Conservation (phyloP, 2,797 vertebrate genomes). For the Hippopotamyrus pictus region DNA sequence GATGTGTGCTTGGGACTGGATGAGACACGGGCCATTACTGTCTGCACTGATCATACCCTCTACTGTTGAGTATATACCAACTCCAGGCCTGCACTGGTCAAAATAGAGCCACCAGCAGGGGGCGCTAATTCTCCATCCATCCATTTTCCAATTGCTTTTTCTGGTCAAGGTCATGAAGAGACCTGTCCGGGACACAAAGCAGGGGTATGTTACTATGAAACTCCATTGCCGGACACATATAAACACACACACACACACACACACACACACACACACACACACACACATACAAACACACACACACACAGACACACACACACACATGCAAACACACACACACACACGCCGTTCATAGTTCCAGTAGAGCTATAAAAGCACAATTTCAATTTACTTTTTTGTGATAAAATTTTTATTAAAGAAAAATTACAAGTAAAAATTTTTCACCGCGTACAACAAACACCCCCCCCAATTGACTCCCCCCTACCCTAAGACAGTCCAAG, state of each 20-base stretch:
- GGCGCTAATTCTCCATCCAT: not conserved
- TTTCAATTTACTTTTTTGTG: not conserved
- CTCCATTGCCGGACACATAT: not conserved
- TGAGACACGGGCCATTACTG: not conserved
- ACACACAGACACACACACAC: too few species aligned
- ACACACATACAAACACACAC: not conserved
- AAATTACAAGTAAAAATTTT: not conserved
- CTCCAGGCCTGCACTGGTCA: not conserved
- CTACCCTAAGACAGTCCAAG: not conserved
- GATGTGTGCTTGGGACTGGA: not conserved
- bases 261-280: too few species aligned
- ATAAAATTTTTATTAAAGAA: not conserved
- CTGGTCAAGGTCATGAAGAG: not conserved
- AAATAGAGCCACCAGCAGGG: not conserved
- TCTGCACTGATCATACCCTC: not conserved
- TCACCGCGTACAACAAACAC: not conserved
- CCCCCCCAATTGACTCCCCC: not conserved
- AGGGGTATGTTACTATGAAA: not conserved
- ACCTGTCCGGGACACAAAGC: not conserved
- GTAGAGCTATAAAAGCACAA: not conserved
- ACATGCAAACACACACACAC: not conserved
- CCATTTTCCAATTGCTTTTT: not conserved
- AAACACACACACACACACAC: not conserved
- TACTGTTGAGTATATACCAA: not conserved
- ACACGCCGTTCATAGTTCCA: not conserved